A percentile compares a stretch with the other conserved stretches of the same genome.
These are phyloP conservation scores for Latrodectus elegans DNA, from an alignment of 2,888 invertebrate species.

Conservation along the genomic window DNA sequence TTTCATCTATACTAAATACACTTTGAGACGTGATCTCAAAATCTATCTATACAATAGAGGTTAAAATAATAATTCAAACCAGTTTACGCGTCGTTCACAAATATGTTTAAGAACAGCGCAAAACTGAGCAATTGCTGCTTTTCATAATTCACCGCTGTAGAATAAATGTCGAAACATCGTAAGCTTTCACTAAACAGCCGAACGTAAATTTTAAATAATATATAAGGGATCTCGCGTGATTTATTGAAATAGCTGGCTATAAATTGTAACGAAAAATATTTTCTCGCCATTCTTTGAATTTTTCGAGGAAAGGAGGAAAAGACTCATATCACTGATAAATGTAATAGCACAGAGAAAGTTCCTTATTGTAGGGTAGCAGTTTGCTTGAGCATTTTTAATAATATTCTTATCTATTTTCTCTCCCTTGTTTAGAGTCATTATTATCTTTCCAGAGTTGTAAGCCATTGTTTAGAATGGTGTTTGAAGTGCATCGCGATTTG, in stretches of 20 bases:
- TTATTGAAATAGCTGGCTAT: conserved; percentile 40
- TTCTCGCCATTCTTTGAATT: conserved; percentile 17
- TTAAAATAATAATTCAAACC: no score
- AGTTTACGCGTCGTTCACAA: no score
- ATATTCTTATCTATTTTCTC: conserved; percentile 14
- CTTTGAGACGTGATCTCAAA: no score
- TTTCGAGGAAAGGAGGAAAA: neutral
- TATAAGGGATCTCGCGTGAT: conserved; percentile 23
- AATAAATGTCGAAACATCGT: conserved; percentile 8
- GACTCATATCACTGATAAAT: conserved; percentile 23
- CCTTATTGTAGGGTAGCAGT: conserved; percentile 15
- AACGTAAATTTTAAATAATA: conserved; percentile 41
- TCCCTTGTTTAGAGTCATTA: neutral
- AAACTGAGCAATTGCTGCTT: neutral
- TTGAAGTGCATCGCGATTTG: no score
- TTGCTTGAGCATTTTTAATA: conserved; percentile 28
- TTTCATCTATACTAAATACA: no score
- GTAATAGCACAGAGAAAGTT: conserved; percentile 13
- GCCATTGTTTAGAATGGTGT: neutral
- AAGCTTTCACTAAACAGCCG: conserved; percentile 6
- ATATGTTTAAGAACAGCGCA: no score
- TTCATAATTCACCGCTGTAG: conserved; percentile 15
- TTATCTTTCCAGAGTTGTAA: conserved; percentile 11
- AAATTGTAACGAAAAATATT: conserved; percentile 39
- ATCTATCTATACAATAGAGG: no score